Conservation (phyloP, 2,888 invertebrate genomes). For the Podabrus alpinus region DNA sequence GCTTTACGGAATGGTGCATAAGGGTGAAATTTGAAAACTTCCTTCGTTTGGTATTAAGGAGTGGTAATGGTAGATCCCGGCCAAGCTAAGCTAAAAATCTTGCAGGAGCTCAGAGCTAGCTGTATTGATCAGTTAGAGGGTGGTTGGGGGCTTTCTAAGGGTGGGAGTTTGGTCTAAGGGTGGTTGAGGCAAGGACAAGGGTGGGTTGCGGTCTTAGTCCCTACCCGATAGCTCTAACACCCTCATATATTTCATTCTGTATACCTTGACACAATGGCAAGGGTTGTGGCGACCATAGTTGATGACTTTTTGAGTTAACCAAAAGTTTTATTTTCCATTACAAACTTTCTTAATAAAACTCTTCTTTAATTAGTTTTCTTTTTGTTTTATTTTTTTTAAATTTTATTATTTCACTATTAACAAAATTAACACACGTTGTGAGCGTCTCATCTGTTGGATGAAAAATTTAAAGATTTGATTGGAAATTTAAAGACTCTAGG, state of each 20-base stretch:
- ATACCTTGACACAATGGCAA: slow-evolving; percentile 34
- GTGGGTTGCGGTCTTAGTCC: slow-evolving; percentile 57
- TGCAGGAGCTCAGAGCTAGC: slow-evolving; percentile 56
- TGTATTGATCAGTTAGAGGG: slow-evolving; percentile 55
- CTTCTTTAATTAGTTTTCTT: not conserved
- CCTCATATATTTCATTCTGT: slow-evolving; percentile 44
- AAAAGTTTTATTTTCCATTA: slow-evolving; percentile 4
- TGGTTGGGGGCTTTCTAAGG: slow-evolving; percentile 38
- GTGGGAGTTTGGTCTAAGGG: slow-evolving; percentile 51
- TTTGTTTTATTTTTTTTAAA: not conserved
- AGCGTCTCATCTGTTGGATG: not conserved
- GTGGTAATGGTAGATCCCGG: slow-evolving; percentile 53
- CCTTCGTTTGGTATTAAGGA: slow-evolving; percentile 53
- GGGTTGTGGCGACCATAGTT: slow-evolving; percentile 12
- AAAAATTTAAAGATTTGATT: not conserved
- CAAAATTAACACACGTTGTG: not conserved
- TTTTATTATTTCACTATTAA: not conserved
- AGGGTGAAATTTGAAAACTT: slow-evolving; percentile 45
- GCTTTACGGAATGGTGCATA: slow-evolving; percentile 38
- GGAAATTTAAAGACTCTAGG: slow-evolving; percentile 15
- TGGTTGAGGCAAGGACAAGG: slow-evolving; percentile 55
- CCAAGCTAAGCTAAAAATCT: slow-evolving; percentile 58
- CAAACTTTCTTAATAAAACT: not conserved
- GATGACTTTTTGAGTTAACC: slow-evolving; percentile 19
- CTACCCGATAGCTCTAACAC: slow-evolving; percentile 51